Conservation (phyloP, 2,113 vertebrate species). For the Burhinus oedicnemus region DNA sequence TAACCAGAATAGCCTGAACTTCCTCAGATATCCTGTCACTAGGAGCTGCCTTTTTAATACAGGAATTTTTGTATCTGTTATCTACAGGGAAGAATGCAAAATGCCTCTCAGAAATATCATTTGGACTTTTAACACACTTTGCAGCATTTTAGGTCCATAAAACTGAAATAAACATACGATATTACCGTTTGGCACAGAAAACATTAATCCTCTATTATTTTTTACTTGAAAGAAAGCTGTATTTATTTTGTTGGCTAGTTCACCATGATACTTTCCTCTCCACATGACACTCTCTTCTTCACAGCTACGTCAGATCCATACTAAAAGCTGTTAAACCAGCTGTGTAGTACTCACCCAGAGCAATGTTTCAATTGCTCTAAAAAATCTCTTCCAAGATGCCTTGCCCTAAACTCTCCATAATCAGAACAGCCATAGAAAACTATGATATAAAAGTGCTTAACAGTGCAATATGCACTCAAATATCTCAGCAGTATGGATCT, state of each 20-base stretch:
- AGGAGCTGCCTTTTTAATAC: not conserved
- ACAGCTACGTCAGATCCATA: not conserved
- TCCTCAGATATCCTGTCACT: not conserved
- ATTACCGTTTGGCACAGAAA: not conserved
- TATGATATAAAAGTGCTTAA: not conserved
- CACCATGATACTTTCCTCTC: not conserved
- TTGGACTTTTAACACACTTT: not conserved
- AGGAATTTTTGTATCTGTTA: not conserved
- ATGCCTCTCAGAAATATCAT: not conserved
- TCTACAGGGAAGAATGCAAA: not conserved
- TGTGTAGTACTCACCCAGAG: not conserved
- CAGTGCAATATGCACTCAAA: not conserved
- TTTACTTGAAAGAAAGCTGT: not conserved
- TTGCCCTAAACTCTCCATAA: not conserved
- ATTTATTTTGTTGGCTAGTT: not conserved
- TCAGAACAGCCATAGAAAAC: not conserved
- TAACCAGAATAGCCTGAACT: slow-evolving; percentile 10
- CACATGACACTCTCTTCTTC: not conserved
- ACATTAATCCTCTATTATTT: not conserved
- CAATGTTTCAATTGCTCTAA: not conserved
- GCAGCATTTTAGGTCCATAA: not conserved
- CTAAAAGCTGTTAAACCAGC: not conserved
- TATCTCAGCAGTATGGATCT: not conserved
- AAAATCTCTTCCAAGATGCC: not conserved
- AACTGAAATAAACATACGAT: not conserved